phyloP scores from a whole-genome alignment of 2,113 vertebrate genomes.

The Seriola rivoliana region DNA sequence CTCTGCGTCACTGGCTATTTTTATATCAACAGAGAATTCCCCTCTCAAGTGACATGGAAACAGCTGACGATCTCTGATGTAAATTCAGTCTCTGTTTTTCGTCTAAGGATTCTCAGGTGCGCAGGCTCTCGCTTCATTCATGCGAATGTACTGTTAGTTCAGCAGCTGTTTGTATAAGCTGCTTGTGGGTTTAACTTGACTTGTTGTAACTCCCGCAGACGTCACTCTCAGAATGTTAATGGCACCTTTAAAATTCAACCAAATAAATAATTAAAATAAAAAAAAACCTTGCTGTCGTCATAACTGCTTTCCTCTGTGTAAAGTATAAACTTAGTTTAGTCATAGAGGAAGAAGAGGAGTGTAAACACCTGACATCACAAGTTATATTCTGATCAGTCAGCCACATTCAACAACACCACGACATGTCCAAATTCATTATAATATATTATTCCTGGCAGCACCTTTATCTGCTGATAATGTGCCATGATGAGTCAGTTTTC shows the following conservation, averaged over 20 bases:
- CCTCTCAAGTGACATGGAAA: not conserved
- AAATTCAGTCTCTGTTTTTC: not conserved
- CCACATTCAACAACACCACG: not conserved
- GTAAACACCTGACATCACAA: not conserved
- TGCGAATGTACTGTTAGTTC: not conserved
- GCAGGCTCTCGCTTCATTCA: not conserved
- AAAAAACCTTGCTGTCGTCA: too few species aligned
- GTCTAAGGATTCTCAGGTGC: not conserved
- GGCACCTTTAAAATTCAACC: too few species aligned
- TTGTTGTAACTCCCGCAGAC: not conserved
- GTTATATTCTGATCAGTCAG: not conserved
- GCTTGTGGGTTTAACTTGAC: not conserved
- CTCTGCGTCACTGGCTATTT: constrained; percentile 23
- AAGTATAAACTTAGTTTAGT: not conserved
- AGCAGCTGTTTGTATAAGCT: not conserved
- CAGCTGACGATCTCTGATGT: too few species aligned
- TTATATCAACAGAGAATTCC: constrained; percentile 7
- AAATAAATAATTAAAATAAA: too few species aligned
- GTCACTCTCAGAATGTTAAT: not conserved
- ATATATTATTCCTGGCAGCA: fast-evolving
- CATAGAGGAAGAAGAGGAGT: not conserved
- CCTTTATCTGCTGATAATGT: not conserved
- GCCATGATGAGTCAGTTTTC: not conserved
- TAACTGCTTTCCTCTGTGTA: too few species aligned
- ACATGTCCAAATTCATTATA: fast-evolving